phyloP scores from a whole-genome alignment of 2,113 vertebrate genomes.

The Ammodytes dubius region DNA sequence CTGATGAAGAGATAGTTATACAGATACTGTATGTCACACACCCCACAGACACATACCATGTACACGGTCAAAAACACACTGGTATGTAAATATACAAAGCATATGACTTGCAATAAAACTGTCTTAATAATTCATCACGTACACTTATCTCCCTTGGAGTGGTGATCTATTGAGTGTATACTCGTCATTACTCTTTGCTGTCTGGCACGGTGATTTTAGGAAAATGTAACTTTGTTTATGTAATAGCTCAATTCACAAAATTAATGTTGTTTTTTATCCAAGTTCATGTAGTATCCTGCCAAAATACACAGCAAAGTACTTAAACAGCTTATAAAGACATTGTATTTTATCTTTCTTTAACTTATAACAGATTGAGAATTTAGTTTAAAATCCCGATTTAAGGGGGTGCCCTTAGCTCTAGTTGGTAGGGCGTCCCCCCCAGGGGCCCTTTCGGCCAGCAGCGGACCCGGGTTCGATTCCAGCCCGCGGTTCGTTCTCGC shows the following conservation, averaged over 20 bases:
- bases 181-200: slow-evolving; percentile 40
- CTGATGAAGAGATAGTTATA: slow-evolving; percentile 51
- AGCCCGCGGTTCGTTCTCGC: no score
- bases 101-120: slow-evolving; percentile 62
- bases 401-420: no score
- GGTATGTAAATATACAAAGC: slow-evolving; percentile 48
- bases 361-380: slow-evolving; percentile 10
- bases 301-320: slow-evolving; percentile 24
- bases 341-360: not conserved
- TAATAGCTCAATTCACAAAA: slow-evolving; percentile 33
- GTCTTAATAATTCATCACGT: slow-evolving; percentile 53
- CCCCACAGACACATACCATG: slow-evolving; percentile 20
- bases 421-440: no score
- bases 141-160: slow-evolving; percentile 43
- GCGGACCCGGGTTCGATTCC: no score
- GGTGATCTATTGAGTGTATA: slow-evolving; percentile 40
- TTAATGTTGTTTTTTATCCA: slow-evolving; percentile 25
- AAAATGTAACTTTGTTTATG: slow-evolving; percentile 47
- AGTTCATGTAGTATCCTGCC: slow-evolving; percentile 16
- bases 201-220: slow-evolving; percentile 38
- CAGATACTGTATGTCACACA: slow-evolving; percentile 30
- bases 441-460: no score
- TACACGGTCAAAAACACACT: slow-evolving; percentile 40
- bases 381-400: slow-evolving; percentile 1
- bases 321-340: slow-evolving; percentile 11